phyloP scores from a whole-genome alignment of 2,888 invertebrate genomes.

The Cheilosia scutellata region DNA sequence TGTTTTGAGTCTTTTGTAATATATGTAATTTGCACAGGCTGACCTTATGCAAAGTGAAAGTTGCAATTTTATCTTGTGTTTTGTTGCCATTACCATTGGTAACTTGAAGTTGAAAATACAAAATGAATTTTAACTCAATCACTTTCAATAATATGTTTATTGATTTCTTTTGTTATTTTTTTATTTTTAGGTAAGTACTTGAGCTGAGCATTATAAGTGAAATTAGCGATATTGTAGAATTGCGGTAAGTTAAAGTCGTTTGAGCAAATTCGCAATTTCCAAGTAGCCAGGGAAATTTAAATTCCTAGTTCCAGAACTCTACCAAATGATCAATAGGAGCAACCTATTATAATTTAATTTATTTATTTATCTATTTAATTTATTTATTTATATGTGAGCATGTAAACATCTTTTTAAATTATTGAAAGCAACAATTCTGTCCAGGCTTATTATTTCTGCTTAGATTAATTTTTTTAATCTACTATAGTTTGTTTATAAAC shows the following conservation, averaged over 20 bases:
- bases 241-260: conserved; percentile 30
- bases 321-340: too few species aligned
- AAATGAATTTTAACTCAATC: conserved; percentile 10
- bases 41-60: conserved; percentile 36
- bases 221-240: neutral
- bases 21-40: conserved; percentile 2
- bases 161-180: conserved; percentile 37
- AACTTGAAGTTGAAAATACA: neutral
- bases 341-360: too few species aligned
- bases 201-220: conserved; percentile 3
- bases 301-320: too few species aligned
- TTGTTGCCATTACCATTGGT: conserved; percentile 9
- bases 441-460: too few species aligned
- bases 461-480: too few species aligned
- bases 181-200: conserved; percentile 69
- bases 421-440: too few species aligned
- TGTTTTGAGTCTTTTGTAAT: conserved; percentile 21
- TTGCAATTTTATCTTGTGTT: conserved; percentile 20
- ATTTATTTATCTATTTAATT: too few species aligned
- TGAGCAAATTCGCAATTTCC: too few species aligned
- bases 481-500: too few species aligned
- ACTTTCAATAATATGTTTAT: conserved; percentile 16
- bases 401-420: too few species aligned
- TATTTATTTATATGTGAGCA: too few species aligned
- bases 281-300: too few species aligned